These are phyloP conservation scores for Pantherophis alleghaniensis DNA, from an alignment of 2,797 vertebrate species.

Conservation along the genomic window DNA sequence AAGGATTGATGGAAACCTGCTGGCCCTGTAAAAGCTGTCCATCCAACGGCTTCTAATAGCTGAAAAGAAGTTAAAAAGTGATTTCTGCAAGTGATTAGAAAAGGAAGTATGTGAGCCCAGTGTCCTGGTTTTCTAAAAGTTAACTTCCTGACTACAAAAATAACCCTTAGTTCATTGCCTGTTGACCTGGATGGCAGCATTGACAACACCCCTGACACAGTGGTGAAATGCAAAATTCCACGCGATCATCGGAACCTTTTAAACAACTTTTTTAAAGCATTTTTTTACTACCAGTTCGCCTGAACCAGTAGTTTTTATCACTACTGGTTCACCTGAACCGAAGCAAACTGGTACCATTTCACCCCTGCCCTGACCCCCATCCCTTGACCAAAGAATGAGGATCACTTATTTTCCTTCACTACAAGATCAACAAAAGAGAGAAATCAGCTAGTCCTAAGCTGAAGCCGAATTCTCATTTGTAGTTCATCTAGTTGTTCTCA, in stretches of 20 bases:
- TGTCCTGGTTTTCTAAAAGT: neutral
- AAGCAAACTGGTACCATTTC: no score
- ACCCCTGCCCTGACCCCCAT: no score
- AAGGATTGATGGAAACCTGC: neutral
- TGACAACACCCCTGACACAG: neutral
- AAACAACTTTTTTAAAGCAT: no score
- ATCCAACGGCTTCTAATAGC: neutral
- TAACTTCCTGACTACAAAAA: neutral
- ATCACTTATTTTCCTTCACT: neutral
- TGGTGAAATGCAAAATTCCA: no score
- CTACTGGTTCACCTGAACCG: no score
- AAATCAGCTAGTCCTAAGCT: neutral
- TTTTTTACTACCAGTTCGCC: no score
- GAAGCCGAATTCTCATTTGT: neutral
- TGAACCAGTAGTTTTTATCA: no score
- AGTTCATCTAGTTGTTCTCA: neutral
- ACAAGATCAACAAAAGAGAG: neutral
- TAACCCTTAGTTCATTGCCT: neutral
- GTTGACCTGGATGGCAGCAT: neutral
- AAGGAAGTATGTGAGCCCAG: neutral
- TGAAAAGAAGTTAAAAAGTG: neutral
- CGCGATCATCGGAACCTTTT: no score
- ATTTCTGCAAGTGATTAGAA: neutral
- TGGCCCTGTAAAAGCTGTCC: neutral
- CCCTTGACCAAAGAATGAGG: neutral